A percentile compares a stretch with the other conserved stretches of the same genome.
Evolutionary conservation across 2,797 vertebrate species (phyloP).

Genomic region (Microctenopoma steveboyesi): DNA sequence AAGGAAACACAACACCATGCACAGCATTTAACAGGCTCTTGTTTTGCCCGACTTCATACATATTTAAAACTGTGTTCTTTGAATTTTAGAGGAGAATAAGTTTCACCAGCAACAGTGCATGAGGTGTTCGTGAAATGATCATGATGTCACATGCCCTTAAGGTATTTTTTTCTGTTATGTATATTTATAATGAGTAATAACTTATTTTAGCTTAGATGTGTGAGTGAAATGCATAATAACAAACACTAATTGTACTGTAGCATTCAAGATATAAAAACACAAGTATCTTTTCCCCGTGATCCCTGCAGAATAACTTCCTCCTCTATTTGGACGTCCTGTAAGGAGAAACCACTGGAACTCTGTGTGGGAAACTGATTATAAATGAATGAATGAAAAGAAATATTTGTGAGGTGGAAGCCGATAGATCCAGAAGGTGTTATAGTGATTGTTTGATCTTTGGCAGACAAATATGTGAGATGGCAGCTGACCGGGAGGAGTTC

Average conservation of each 20-base stretch:
- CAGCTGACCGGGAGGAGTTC: not conserved
- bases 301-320: not conserved
- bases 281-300: not conserved
- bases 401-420: constrained; percentile 13
- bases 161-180: not conserved
- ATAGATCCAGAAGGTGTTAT: constrained; percentile 10
- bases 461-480: not conserved
- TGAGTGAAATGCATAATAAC: not conserved
- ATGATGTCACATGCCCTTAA: not conserved
- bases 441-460: constrained; percentile 23
- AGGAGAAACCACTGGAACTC: constrained; percentile 4
- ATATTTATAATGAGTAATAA: too few species aligned
- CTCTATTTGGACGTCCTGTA: not conserved
- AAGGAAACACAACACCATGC: constrained; percentile 17
- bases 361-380: constrained; percentile 10
- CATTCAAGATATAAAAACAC: constrained; percentile 16
- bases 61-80: constrained; percentile 2
- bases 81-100: not conserved
- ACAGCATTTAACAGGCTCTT: constrained; percentile 16
- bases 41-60: constrained; percentile 3
- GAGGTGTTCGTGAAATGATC: not conserved
- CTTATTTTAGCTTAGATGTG: constrained; percentile 3
- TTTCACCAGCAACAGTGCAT: not conserved
- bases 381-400: constrained; percentile 32
- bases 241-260: not conserved